Conservation (phyloP, 2,113 vertebrate genomes). For the Bos javanicus region DNA sequence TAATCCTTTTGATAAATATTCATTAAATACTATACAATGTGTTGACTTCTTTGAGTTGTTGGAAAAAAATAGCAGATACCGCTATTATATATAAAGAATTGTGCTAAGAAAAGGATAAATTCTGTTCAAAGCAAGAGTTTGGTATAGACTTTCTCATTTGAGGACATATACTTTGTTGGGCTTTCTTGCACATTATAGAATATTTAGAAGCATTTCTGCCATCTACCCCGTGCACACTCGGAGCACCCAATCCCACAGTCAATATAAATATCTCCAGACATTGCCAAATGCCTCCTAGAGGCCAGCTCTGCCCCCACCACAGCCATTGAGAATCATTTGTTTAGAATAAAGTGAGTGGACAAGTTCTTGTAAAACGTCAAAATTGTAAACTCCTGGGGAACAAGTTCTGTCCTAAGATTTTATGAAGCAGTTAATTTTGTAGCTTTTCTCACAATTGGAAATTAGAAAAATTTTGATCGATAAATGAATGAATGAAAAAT, state of each 20-base stretch:
- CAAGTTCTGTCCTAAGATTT: background rate
- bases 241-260: background rate
- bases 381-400: background rate
- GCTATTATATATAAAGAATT: background rate
- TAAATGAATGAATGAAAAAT: background rate
- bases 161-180: background rate
- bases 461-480: background rate
- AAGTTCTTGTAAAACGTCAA: background rate
- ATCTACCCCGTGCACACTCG: background rate
- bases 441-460: background rate
- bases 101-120: background rate
- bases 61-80: background rate
- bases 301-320: rapidly evolving
- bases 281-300: background rate
- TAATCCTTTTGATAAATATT: constrained; percentile 3
- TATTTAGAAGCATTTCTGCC: background rate
- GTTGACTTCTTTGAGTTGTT: background rate
- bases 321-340: background rate
- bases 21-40: background rate
- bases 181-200: background rate
- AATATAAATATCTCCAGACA: background rate
- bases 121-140: background rate
- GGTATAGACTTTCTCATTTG: background rate
- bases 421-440: background rate
- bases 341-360: background rate